A percentile compares a stretch with the other conserved stretches of the same genome.
phyloP scores from a whole-genome alignment of 1,140 invertebrate species.

The Pseudobourletiella spinata region DNA sequence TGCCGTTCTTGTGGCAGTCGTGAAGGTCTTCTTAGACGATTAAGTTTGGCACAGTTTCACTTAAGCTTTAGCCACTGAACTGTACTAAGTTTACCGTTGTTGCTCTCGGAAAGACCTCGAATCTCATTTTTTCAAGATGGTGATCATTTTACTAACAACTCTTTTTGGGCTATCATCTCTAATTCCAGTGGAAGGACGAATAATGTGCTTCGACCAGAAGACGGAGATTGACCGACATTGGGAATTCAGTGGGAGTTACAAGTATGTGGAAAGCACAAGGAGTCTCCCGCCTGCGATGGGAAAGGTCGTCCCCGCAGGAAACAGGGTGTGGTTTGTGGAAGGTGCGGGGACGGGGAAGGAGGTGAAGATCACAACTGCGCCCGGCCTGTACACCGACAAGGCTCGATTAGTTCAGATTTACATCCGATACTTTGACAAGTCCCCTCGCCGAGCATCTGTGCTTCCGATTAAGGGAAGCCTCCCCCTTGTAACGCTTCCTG shows the following conservation, averaged over 20 bases:
- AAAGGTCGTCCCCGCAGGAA: not conserved
- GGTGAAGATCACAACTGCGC: constrained; percentile 1
- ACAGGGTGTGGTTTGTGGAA: constrained; percentile 14
- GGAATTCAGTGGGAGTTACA: not conserved
- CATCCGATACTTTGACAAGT: constrained; percentile 10
- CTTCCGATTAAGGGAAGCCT: not conserved
- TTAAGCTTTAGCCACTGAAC: too few relatives aligned
- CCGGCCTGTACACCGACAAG: not conserved
- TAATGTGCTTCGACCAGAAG: not conserved
- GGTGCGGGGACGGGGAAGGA: constrained; percentile 1
- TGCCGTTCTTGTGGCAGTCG: not conserved
- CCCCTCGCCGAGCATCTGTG: constrained; percentile 6
- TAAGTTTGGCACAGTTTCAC: too few relatives aligned
- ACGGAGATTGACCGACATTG: not conserved
- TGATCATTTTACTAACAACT: too few relatives aligned
- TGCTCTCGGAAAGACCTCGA: too few relatives aligned
- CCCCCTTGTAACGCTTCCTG: not conserved
- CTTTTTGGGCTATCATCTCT: not conserved
- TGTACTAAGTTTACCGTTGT: too few relatives aligned
- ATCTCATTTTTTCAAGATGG: too few relatives aligned
- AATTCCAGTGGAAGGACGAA: not conserved
- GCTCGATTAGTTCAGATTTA: constrained; percentile 5
- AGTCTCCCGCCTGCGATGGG: not conserved
- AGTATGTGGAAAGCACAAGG: not conserved
- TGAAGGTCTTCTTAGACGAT: not conserved